Evolutionary conservation across 1,140 invertebrate species (phyloP), one percentile per base, ranked within the genome.

Genomic region (Drosophila lowei): DNA sequence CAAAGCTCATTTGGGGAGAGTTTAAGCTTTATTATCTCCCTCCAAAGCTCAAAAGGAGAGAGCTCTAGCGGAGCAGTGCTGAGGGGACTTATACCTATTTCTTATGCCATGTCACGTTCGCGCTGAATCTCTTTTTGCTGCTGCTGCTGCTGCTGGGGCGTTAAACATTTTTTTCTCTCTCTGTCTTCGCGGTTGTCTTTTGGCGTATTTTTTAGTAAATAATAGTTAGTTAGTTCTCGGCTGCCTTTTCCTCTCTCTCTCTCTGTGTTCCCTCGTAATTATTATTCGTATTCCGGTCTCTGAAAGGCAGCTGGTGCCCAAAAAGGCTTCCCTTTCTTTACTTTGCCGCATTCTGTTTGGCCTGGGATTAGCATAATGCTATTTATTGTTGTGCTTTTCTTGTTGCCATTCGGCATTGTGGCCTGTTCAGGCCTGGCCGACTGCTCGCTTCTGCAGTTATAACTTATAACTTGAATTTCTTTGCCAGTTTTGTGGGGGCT

Each of bases 321-420:
- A 67, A 70, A 88, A 72, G 23, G 23, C 34, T 13, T 5, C 11
- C 11, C 34, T 75, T 73, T 84, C 74, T 67, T 84, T 84, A 78
- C 79, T 79, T 79, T 74, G 80, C 76, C 66, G 64, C 80, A 84
- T 84, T 84, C 75, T 84, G 80, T 84, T 84, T 84, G 80, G 80
- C 80, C 80, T 85, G 80, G 34, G 80, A 84, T 84, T 84, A 84
- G 80, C 80, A 84, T 84, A 85, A 84, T 85, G 80, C 79, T 84
- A 84, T 84, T 84, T 84, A 84, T 84, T 84, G 79, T 84, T 84
- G 79, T 84, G 68, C 71, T 84, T 79, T 79, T 61, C 71, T 84
- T 84, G 75, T 79, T 73, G 64, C 66, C 66, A 68, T 61, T 70
- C 60, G 49, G 44, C 74, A 60, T 78, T 81, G 64, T 68, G 67